Evolutionary conservation across 2,797 vertebrate genomes (phyloP).

Genomic region (Sciurus vulgaris): DNA sequence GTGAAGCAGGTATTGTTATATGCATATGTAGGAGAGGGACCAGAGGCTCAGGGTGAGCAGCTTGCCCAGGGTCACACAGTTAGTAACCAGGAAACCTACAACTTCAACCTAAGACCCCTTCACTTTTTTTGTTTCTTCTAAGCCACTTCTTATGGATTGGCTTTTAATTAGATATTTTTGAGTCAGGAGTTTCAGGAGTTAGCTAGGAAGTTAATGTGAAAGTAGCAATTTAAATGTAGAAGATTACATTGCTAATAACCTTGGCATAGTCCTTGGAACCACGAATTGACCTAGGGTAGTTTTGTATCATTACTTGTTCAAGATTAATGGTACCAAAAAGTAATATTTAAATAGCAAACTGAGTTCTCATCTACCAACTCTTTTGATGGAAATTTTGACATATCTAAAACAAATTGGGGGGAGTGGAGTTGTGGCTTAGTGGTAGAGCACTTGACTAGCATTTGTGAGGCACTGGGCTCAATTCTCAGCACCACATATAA

Average conservation of each 20-base stretch:
- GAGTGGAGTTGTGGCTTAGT: no score
- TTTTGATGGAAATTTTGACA: not conserved
- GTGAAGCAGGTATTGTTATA: not conserved
- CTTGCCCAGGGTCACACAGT: not conserved
- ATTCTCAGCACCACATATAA: no score
- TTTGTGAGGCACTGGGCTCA: no score
- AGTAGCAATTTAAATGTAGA: slow-evolving; percentile 22
- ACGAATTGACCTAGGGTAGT: slow-evolving; percentile 27
- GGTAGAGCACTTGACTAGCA: no score
- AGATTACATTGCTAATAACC: not conserved
- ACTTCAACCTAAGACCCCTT: not conserved
- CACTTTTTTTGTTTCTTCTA: not conserved
- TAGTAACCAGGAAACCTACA: not conserved
- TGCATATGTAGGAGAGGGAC: not conserved
- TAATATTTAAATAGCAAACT: slow-evolving; percentile 41
- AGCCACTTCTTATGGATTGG: not conserved
- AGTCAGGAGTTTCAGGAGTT: slow-evolving; percentile 27
- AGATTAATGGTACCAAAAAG: not conserved
- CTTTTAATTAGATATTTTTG: slow-evolving; percentile 40
- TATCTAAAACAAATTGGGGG: slow-evolving; percentile 5
- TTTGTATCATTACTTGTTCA: slow-evolving; percentile 20
- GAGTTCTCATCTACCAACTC: not conserved
- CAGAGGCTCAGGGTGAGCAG: not conserved
- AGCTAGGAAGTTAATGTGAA: not conserved
- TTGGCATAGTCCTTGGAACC: not conserved